Conservation (phyloP, 2,797 vertebrate species). For the Pangasius mekongensis region DNA sequence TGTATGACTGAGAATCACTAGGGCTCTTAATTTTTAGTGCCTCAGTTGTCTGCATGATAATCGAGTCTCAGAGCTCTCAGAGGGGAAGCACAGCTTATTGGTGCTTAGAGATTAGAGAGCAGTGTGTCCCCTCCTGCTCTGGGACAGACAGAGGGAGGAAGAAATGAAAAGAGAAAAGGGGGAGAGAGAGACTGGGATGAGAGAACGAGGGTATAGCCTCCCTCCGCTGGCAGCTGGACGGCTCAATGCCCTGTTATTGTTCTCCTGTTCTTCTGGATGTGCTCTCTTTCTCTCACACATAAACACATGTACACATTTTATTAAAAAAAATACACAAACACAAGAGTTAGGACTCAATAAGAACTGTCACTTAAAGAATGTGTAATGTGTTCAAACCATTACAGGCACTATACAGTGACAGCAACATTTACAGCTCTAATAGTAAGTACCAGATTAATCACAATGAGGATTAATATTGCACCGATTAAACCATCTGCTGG, state of each 20-base stretch:
- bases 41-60: constrained; percentile 35
- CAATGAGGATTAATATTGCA: not conserved
- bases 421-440: constrained; percentile 56
- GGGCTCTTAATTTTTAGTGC: constrained; percentile 28
- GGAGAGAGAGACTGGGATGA: constrained; percentile 26
- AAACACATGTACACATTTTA: constrained; percentile 4
- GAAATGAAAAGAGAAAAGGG: constrained; percentile 6
- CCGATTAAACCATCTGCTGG: not conserved
- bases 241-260: constrained; percentile 49
- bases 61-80: constrained; percentile 27
- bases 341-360: not conserved
- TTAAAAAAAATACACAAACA: not conserved
- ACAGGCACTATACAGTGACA: not conserved
- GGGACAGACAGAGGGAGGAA: constrained; percentile 3
- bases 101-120: constrained; percentile 52
- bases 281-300: constrained; percentile 27
- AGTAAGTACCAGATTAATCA: not conserved
- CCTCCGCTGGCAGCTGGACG: constrained; percentile 45
- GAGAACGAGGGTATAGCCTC: constrained; percentile 18
- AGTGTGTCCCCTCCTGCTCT: constrained; percentile 13
- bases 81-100: constrained; percentile 41
- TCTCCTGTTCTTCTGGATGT: constrained; percentile 27
- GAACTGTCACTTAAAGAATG: not conserved
- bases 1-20: constrained; percentile 6
- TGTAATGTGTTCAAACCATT: not conserved